These are phyloP conservation scores for Metaphire vulgaris DNA, from an alignment of 1,140 invertebrate genomes.

Conservation along the genomic window DNA sequence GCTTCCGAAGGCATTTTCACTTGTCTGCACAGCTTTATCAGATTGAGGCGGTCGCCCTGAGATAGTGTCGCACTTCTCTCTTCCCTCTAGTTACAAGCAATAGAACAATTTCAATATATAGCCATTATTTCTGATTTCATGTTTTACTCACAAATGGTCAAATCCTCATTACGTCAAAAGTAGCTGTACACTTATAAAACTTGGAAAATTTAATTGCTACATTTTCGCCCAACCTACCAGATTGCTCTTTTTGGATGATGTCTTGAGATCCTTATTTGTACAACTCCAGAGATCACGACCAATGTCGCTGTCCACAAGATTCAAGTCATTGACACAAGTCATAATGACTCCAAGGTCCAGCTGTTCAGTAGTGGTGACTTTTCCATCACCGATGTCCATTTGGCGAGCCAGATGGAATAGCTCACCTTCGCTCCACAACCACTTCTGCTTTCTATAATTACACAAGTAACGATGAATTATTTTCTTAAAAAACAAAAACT, in stretches of 20 bases:
- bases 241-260: neutral
- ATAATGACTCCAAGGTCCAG: neutral
- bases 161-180: no score
- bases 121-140: no score
- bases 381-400: neutral
- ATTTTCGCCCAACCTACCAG: no score
- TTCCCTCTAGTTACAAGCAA: neutral
- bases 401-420: neutral
- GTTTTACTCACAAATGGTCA: no score
- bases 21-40: neutral
- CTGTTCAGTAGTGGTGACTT: neutral
- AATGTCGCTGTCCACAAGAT: neutral
- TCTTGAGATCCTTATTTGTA: neutral
- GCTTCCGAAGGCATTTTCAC: neutral
- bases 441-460: neutral
- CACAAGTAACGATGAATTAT: no score
- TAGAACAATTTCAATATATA: no score
- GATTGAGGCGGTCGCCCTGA: neutral
- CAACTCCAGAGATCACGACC: neutral
- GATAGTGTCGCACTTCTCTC: neutral
- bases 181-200: no score
- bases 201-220: no score
- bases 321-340: neutral
- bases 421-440: neutral
- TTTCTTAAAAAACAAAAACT: no score